These are phyloP conservation scores for Calonectris borealis DNA, from an alignment of 2,113 vertebrate species.

Conservation along the genomic window DNA sequence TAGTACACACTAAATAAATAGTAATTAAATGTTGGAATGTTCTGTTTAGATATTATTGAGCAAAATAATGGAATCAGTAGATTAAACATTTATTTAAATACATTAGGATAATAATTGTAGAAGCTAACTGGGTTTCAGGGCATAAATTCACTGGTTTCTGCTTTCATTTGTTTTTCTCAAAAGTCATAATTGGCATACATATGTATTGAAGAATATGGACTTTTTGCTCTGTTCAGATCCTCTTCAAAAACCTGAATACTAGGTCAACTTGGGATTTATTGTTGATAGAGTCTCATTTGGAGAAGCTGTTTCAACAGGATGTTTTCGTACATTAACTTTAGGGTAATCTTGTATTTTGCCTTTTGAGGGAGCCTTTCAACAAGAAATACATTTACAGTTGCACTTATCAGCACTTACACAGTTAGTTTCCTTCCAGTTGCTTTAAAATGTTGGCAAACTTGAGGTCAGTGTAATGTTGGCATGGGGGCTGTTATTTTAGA, in stretches of 20 bases:
- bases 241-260: neutral
- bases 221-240: neutral
- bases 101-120: neutral
- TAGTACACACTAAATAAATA: neutral
- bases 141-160: neutral
- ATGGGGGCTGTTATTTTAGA: neutral
- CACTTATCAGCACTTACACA: neutral
- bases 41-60: neutral
- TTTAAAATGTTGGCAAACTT: neutral
- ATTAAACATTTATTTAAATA: slow-evolving; percentile 6
- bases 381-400: neutral
- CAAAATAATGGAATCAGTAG: neutral
- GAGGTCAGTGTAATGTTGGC: neutral
- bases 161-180: neutral
- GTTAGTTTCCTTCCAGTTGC: neutral
- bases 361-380: neutral
- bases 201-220: neutral
- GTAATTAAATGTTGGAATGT: neutral
- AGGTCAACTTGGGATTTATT: neutral
- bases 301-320: neutral
- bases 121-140: neutral
- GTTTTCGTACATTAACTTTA: neutral
- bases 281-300: neutral
- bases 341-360: neutral
- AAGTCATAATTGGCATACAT: neutral